Conservation (phyloP, 2,888 invertebrate species). For the Tuta absoluta region DNA sequence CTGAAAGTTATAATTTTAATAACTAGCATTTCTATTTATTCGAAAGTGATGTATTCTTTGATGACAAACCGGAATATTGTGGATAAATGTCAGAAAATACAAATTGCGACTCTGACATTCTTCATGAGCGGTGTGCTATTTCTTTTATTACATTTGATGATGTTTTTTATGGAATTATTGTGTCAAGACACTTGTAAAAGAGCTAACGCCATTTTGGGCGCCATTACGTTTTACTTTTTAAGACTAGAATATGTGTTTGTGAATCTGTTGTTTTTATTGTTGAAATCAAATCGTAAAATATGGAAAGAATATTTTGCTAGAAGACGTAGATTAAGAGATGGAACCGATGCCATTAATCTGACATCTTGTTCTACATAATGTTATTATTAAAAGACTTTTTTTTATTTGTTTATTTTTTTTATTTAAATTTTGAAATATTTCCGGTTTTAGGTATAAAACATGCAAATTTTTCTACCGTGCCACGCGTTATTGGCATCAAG, state of each 20-base stretch:
- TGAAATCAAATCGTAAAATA: neutral
- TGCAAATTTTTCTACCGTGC: no score
- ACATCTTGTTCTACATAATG: no score
- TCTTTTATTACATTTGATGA: slow-evolving; percentile 1
- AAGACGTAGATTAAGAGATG: neutral
- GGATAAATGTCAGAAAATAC: slow-evolving; percentile 2
- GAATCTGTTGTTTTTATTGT: slow-evolving; percentile 1
- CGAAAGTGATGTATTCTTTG: slow-evolving; percentile 5
- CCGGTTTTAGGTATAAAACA: no score
- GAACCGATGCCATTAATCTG: neutral
- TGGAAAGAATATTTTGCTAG: slow-evolving; percentile 2
- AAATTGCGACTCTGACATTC: neutral
- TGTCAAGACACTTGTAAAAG: neutral
- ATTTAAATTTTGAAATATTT: no score
- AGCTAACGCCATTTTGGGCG: neutral
- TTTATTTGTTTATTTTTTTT: no score
- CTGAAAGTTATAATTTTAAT: neutral
- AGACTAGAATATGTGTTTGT: neutral
- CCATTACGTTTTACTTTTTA: neutral
- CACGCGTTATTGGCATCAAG: no score
- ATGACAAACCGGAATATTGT: neutral
- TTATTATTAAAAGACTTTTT: no score
- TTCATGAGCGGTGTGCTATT: slow-evolving; percentile 1
- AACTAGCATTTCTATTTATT: neutral
- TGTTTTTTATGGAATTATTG: neutral